Evolutionary conservation across 2,797 vertebrate species (phyloP), one percentile per base, ranked within the genome.

Genomic region (Danio kyathit): DNA sequence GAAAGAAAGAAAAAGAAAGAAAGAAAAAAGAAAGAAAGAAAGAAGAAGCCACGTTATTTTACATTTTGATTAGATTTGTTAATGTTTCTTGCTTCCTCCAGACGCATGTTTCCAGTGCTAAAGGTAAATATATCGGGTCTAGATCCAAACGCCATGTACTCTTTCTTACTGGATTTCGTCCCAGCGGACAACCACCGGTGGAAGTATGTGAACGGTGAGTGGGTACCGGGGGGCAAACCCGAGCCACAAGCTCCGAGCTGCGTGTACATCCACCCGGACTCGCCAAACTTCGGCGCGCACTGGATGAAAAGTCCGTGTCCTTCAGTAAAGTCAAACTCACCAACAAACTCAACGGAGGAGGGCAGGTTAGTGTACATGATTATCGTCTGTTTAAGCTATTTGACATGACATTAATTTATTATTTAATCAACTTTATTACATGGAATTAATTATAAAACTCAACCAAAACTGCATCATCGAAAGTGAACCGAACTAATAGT

Each of bases 201-300:
- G 94, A 95, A 95, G n/a, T 95, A 95, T 73, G 94, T 95, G 76
- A 95, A 95, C 79, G 94, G 94, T 43, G 94, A 95, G 86, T 95
- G 94, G 94, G 93, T 95, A 0, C 92, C 94, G 11, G 94, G 94
- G 0, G 94, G 94, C n/a, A 94, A 95, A 66, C 94, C 94, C 9
- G 94, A 95, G 82, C 94, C 94, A 0, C 94, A 94, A 79, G 92
- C 91, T 79, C 94, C 94, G 41, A 95, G 94, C 88, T 95, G 94
- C 88, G 94, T 95, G 11, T 95, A 95, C 88, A 95, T 95, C 89
- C 94, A 95, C 54, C 94, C 94, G 29, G 93, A 95, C 88, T 95
- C 94, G 0, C 94, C 94, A 4, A 95, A 95, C 87, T 95, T 95
- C 77, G 94, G 94, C 0, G 94, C 94, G 74, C 94, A 95, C 86